Conservation (phyloP, 2,113 vertebrate species). For the Gallinago paraguaiae region DNA sequence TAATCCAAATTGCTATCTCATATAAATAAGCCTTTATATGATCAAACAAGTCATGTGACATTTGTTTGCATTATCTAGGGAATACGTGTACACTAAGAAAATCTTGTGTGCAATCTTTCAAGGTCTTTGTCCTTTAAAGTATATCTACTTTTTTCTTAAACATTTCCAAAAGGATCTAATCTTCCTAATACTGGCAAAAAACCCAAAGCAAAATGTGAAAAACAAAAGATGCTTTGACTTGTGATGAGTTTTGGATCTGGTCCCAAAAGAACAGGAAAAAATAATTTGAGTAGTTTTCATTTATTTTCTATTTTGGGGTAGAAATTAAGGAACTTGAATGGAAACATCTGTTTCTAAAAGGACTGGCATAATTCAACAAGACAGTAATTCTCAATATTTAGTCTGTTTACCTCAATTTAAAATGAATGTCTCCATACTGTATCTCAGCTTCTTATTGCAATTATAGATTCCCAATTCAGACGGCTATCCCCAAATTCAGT, state of each 20-base stretch:
- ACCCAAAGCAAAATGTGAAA: not conserved
- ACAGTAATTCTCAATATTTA: conserved; percentile 5
- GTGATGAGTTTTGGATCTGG: not conserved
- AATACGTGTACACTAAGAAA: not conserved
- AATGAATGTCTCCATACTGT: not conserved
- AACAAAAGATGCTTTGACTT: not conserved
- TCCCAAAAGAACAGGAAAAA: not conserved
- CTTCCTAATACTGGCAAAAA: not conserved
- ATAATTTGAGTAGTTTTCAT: not conserved
- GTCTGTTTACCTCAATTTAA: not conserved
- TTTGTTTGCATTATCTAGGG: not conserved
- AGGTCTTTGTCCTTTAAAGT: not conserved
- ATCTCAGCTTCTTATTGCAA: conserved; percentile 26
- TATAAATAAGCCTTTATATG: not conserved
- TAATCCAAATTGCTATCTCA: not conserved
- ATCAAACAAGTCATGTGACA: not conserved
- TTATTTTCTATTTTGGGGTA: not conserved
- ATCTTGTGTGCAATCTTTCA: not conserved
- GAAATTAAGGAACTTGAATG: not conserved
- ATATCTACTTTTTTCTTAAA: not conserved
- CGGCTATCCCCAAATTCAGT: not conserved
- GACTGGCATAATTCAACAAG: conserved; percentile 12
- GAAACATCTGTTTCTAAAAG: conserved; percentile 24
- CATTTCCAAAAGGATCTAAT: not conserved
- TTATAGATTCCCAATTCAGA: not conserved